A percentile compares a stretch with the other conserved stretches of the same genome.
phyloP scores from a whole-genome alignment of 1,140 invertebrate species.

The Cotesia typhae region DNA sequence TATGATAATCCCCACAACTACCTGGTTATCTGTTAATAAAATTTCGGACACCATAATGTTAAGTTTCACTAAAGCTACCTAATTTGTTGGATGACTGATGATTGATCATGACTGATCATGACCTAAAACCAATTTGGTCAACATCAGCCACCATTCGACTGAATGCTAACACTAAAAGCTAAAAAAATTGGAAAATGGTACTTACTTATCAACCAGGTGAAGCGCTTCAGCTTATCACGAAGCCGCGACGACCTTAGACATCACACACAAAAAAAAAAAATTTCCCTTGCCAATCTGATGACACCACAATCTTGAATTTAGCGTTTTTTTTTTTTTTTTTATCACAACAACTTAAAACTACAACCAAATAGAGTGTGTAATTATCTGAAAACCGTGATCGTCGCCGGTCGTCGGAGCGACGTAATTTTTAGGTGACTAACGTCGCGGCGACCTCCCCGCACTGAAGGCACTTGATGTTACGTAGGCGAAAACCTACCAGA shows the following conservation, averaged over 20 bases:
- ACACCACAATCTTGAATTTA: not conserved
- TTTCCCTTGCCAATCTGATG: not conserved
- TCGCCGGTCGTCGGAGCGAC: constrained; percentile 52
- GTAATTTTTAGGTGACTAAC: constrained; percentile 54
- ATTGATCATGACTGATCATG: no score
- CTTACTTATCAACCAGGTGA: not conserved
- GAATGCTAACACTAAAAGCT: no score
- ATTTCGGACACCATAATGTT: not conserved
- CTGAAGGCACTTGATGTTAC: constrained; percentile 50
- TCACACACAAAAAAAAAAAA: not conserved
- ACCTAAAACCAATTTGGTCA: no score
- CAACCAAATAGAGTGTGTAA: not conserved
- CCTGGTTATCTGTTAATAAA: not conserved
- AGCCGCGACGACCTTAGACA: constrained; percentile 1
- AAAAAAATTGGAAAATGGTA: not conserved
- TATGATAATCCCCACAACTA: not conserved
- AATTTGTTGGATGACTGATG: no score
- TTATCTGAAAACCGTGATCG: constrained; percentile 34
- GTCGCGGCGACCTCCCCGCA: constrained; percentile 63
- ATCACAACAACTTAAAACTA: not conserved
- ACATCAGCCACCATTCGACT: no score
- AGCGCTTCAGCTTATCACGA: not conserved
- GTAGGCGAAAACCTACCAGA: constrained; percentile 3
- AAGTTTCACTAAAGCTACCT: not conserved
- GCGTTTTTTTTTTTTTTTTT: not conserved